Evolutionary conservation across 2,888 invertebrate genomes (phyloP), one percentile per base, ranked within the genome.

Genomic region (Synergus japonicus): DNA sequence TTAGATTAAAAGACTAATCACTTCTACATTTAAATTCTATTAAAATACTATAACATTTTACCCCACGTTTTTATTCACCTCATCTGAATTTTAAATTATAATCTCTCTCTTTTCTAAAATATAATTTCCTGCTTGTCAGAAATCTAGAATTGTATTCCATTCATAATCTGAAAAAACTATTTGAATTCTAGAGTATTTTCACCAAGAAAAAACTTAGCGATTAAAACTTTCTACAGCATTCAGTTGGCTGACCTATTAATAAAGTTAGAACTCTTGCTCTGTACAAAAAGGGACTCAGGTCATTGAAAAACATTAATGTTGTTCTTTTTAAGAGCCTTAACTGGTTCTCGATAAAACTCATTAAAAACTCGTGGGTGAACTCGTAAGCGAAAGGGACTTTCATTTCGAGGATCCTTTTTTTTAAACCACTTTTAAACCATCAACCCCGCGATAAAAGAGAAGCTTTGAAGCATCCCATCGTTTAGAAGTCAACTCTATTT

Each of bases 251-350:
- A 54, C 54, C 49, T 73, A 73, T 54, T 73, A 54, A 73, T n/a
- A 49, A 73, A 54, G 54, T 54, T 73, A 10, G 29, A 49, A n/a
- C 37, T 54, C 22, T 10, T 8, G 7, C 37, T 13, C 49, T 15
- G 49, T 29, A n/a, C 54, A 29, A 73, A 73, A 73, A 54, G 73
- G 73, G n/a, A 73, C 73, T 49, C 13, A 37, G 46, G 49, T 73
- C 73, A 73, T 73, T 73, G 73, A 73, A 73, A 73, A 73, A 73
- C 73, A 73, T 54, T 54, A 73, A 54, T 49, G 54, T 73, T 73
- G 73, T 54, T 37, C 73, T 73, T 54, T 73, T 73, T 49, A n/a
- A 73, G 73, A 49, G 29, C 37, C 9, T 54, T 73, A 54, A 54
- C 73, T 37, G 49, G 37, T 54, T 73, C n/a, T 41, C n/a, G 65